Evolutionary conservation across 2,113 vertebrate genomes (phyloP).

Genomic region (Sorex fumeus): DNA sequence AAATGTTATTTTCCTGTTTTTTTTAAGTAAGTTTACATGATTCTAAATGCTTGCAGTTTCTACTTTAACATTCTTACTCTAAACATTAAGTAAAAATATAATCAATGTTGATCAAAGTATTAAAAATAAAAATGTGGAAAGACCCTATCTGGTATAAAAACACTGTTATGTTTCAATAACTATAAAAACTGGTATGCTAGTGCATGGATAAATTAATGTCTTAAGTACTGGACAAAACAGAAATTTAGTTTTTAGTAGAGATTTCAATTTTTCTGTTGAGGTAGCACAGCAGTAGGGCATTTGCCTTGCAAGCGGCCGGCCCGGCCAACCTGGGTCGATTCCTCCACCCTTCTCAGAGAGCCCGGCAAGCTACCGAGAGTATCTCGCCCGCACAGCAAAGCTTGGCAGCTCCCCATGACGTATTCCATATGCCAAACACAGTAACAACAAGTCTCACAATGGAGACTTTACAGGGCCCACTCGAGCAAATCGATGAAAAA

Average conservation of each 20-base stretch:
- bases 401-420: too few relatives aligned
- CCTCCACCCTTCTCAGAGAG: too few relatives aligned
- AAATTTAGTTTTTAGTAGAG: constrained; percentile 1
- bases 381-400: too few relatives aligned
- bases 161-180: neutral
- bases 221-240: neutral
- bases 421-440: too few relatives aligned
- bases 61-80: constrained; percentile 33
- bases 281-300: too few relatives aligned
- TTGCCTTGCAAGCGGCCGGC: too few relatives aligned
- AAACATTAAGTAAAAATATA: constrained; percentile 42
- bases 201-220: neutral
- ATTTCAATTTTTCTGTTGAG: too few relatives aligned
- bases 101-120: neutral
- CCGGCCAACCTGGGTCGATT: too few relatives aligned
- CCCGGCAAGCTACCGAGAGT: too few relatives aligned
- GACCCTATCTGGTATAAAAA: constrained; percentile 8
- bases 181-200: neutral
- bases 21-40: constrained; percentile 3
- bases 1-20: neutral
- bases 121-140: neutral
- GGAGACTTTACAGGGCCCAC: too few relatives aligned
- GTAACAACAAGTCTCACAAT: too few relatives aligned
- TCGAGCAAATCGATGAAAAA: too few relatives aligned
- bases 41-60: neutral